Base-by-base conservation (phyloP, 2,797 vertebrate species). In the Cyclura pinguis region DNA sequence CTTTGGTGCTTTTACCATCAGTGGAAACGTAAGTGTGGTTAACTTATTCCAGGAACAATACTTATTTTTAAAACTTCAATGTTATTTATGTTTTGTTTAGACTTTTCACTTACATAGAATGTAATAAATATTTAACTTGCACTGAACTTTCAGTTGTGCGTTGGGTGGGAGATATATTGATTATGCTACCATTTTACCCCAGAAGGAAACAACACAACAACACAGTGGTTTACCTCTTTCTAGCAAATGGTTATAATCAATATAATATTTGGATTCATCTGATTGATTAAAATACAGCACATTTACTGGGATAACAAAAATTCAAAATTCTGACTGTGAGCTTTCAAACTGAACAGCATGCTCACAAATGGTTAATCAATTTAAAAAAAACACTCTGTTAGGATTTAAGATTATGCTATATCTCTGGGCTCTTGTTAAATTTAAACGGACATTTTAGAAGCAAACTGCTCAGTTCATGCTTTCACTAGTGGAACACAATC, bases 401-500 rank as follows among this genome's bases (percentile, higher is more conserved):
- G n/a, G 38, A 59, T 50, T 18, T 86, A 62, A 27, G 64, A 42
- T 86, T 84, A 84, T 55, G 6, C 55, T 84, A n/a, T 67, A 55
- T n/a, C 42, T 72, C 47, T 50, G 32, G 57, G 35, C 16, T 47
- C 20, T 47, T 84, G 59, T 87, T 78, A 87, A 52, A 96, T 94
- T 90, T 93, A 89, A 3, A 89, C 86, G 95, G 94, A 95, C 84
- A 92, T 96, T 96, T 96, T 94, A 96, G 91, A 94, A 97, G 92
- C 92, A 94, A 95, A 95, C 87, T 91, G 95, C 94, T 96, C 81
- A 38, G 94, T 95, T 93, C 96, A 94, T 97, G 93, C 94, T 93
- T 94, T 97, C 91, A 93, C 93, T 96, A 96, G 96, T 94, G 89
- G 84, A 96, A 96, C 92, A 88, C 92, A 92, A 95, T 94, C 84